phyloP scores from a whole-genome alignment of 2,888 invertebrate species.

The Ochropleura leucogaster region DNA sequence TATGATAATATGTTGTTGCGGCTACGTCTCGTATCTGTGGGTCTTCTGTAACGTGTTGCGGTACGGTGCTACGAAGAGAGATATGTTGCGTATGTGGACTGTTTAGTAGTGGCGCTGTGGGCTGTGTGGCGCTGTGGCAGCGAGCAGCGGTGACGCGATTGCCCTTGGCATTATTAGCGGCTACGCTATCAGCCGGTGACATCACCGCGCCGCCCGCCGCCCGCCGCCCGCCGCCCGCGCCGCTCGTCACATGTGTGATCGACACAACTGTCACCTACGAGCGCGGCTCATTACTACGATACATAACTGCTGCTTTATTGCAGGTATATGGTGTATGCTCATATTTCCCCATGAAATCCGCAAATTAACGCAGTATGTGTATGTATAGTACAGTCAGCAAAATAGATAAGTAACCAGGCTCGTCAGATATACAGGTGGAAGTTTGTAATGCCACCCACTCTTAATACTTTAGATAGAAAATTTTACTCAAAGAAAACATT shows the following conservation, averaged over 20 bases:
- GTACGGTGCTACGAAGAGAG: neutral
- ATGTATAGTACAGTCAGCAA: neutral
- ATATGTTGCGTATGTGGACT: conserved; percentile 36
- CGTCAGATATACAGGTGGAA: too few relatives aligned
- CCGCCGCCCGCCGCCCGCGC: conserved; percentile 18
- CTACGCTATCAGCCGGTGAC: conserved; percentile 72
- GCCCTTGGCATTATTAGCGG: conserved; percentile 86
- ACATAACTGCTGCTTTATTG: neutral
- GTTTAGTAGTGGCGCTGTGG: conserved; percentile 20
- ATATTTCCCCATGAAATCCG: neutral
- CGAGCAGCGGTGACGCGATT: conserved; percentile 68
- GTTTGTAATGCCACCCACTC: too few relatives aligned
- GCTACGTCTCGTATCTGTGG: conserved; percentile 4
- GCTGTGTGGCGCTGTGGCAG: conserved; percentile 17
- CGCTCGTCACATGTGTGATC: conserved; percentile 22
- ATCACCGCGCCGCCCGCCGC: conserved; percentile 62
- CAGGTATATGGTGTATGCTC: neutral
- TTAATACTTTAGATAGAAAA: too few relatives aligned
- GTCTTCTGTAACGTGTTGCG: neutral
- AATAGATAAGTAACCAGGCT: too few relatives aligned
- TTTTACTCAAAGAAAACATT: too few relatives aligned
- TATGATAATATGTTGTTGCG: conserved; percentile 17
- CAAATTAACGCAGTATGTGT: neutral
- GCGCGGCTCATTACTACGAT: neutral
- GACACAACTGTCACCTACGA: conserved; percentile 2